Conservation (phyloP, 2,888 invertebrate genomes). For the Lacanobia oleracea region DNA sequence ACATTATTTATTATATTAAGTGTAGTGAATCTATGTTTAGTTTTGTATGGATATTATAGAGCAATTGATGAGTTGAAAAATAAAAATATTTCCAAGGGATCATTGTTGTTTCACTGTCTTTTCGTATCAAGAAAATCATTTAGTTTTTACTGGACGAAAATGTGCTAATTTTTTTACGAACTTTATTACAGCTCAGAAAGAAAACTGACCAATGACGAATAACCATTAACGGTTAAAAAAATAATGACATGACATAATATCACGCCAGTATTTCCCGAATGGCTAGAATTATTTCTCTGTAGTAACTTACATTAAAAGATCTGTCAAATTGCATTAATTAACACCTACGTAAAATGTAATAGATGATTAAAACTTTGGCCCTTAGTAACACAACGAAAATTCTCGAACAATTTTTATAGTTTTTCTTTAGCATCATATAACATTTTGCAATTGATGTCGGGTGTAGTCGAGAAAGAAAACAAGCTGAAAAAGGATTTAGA, state of each 20-base stretch:
- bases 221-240: not conserved
- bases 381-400: no score
- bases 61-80: constrained; percentile 89
- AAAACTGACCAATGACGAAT: no score
- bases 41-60: constrained; percentile 88
- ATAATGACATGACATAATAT: not conserved
- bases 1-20: constrained; percentile 79
- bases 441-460: constrained; percentile 3
- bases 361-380: no score
- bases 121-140: not conserved
- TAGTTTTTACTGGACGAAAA: not conserved
- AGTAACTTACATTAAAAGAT: no score
- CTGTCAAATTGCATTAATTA: no score
- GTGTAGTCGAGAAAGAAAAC: not conserved
- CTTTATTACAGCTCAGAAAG: not conserved
- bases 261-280: not conserved
- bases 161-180: not conserved
- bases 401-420: not conserved
- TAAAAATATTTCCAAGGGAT: constrained; percentile 83
- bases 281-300: no score
- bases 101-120: constrained; percentile 66
- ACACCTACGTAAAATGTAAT: no score
- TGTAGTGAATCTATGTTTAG: constrained; percentile 84
- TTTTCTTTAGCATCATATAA: no score
- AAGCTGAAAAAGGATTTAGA: not conserved